Evolutionary conservation across 2,888 invertebrate species (phyloP).

Genomic region (Terebella lapidaria): DNA sequence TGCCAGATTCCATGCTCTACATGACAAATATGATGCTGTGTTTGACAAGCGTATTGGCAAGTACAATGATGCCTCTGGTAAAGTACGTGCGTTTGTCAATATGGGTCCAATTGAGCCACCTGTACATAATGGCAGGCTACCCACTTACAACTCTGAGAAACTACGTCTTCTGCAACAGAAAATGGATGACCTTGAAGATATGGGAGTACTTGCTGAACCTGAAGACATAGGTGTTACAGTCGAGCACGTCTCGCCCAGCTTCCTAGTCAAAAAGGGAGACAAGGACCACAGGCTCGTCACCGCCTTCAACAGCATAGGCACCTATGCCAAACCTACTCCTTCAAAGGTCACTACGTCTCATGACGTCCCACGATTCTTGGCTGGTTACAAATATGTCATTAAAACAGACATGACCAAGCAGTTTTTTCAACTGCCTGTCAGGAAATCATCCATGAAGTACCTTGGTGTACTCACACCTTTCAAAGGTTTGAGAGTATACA

Average conservation of each 20-base stretch:
- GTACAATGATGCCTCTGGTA: neutral
- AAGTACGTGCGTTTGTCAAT: slow-evolving; percentile 24
- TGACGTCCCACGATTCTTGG: slow-evolving; percentile 9
- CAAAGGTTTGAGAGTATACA: slow-evolving; percentile 8
- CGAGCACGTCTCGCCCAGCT: slow-evolving; percentile 29
- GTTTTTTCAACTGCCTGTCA: slow-evolving; percentile 5
- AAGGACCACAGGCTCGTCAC: slow-evolving; percentile 26
- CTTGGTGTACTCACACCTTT: slow-evolving; percentile 10
- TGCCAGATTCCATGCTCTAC: neutral
- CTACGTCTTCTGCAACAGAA: slow-evolving; percentile 23
- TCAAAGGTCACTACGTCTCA: slow-evolving; percentile 12
- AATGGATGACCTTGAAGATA: slow-evolving; percentile 26
- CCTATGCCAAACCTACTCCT: slow-evolving; percentile 28
- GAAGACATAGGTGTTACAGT: slow-evolving; percentile 20
- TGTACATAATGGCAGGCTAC: slow-evolving; percentile 27
- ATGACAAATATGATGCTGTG: neutral
- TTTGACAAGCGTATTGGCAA: neutral
- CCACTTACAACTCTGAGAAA: slow-evolving; percentile 23
- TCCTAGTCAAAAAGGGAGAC: slow-evolving; percentile 25
- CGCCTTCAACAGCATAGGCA: slow-evolving; percentile 25
- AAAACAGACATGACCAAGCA: slow-evolving; percentile 17
- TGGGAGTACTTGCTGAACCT: slow-evolving; percentile 23
- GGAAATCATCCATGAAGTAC: slow-evolving; percentile 4
- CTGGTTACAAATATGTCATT: slow-evolving; percentile 18
- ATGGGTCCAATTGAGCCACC: slow-evolving; percentile 28